Percentiles rank a stretch among this genome's conserved stretches.
These are phyloP conservation scores for Poeciliopsis gracilis DNA, from an alignment of 2,797 vertebrate species.

Conservation along the genomic window DNA sequence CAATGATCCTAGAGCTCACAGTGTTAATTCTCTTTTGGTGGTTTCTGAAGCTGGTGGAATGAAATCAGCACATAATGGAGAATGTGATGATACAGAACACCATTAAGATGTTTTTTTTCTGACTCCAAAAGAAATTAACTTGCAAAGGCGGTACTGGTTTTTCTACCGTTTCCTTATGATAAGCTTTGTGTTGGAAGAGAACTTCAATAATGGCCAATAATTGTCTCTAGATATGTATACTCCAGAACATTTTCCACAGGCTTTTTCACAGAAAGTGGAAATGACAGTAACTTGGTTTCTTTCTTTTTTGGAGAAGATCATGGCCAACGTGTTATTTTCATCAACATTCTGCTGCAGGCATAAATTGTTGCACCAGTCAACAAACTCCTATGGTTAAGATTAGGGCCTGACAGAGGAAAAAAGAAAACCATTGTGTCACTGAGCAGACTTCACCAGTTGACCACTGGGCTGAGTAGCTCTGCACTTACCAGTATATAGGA, in stretches of 20 bases:
- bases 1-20: neutral
- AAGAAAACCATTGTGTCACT: neutral
- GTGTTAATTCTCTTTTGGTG: neutral
- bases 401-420: neutral
- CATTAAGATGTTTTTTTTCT: neutral
- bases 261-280: neutral
- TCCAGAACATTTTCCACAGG: too few relatives aligned
- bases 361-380: neutral
- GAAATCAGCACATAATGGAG: neutral
- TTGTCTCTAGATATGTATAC: neutral
- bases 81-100: constrained; percentile 1
- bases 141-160: neutral
- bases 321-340: neutral
- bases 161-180: neutral
- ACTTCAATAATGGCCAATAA: neutral
- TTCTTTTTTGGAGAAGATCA: neutral
- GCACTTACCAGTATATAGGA: neutral
- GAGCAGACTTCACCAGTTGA: neutral
- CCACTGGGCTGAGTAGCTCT: neutral
- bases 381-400: neutral
- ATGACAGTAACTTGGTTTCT: neutral
- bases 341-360: neutral
- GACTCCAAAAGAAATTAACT: neutral
- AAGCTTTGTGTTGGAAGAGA: neutral
- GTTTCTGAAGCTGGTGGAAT: neutral